A percentile compares a stretch with the other conserved stretches of the same genome.
Evolutionary conservation across 2,113 vertebrate genomes (phyloP).

Genomic region (Empidonax traillii): DNA sequence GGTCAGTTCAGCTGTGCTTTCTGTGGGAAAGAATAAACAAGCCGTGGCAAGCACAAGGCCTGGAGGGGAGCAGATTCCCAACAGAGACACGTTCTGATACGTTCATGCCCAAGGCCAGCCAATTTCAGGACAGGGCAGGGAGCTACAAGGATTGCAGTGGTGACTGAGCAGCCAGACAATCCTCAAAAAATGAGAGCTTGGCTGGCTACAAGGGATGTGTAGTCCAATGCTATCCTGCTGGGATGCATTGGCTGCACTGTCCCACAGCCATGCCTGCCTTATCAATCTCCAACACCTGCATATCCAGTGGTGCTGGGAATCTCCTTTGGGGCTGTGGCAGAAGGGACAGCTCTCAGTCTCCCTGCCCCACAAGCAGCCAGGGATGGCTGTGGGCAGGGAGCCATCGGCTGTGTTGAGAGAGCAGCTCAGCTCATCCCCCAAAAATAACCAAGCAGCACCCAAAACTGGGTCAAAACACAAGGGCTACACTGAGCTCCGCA

Average conservation of each 20-base stretch:
- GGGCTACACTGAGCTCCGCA: neutral
- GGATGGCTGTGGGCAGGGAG: neutral
- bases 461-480: constrained; percentile 34
- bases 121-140: neutral
- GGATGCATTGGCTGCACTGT: neutral
- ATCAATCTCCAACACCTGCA: neutral
- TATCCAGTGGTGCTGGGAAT: neutral
- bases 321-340: neutral
- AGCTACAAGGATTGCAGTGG: neutral
- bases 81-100: neutral
- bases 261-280: neutral
- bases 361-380: neutral
- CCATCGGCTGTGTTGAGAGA: neutral
- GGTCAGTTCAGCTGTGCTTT: constrained; percentile 30
- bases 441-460: constrained; percentile 6
- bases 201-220: fast-evolving
- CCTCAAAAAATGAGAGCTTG: neutral
- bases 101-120: neutral
- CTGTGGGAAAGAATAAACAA: constrained; percentile 66
- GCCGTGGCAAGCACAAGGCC: neutral
- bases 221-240: fast-evolving
- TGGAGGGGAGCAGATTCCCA: neutral
- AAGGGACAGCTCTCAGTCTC: neutral
- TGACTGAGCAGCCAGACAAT: neutral
- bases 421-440: neutral